Evolutionary conservation across 1,140 invertebrate species (phyloP).

Genomic region (Potamilus streckersoni): DNA sequence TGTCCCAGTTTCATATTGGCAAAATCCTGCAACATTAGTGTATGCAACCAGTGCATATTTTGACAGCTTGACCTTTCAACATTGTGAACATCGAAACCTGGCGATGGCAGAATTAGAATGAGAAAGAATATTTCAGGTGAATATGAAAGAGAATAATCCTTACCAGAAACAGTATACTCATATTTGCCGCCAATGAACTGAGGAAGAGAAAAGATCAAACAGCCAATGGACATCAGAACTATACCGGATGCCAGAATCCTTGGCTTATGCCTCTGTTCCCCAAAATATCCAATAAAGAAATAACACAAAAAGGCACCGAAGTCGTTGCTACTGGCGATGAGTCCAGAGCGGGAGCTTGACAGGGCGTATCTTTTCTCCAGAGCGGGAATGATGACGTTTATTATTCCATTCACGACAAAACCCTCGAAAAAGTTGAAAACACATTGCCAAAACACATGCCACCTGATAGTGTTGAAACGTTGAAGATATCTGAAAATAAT

Average conservation of each 20-base stretch:
- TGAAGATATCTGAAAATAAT: slow-evolving; percentile 34
- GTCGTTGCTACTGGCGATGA: slow-evolving; percentile 84
- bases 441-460: slow-evolving; percentile 45
- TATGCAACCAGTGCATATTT: not conserved
- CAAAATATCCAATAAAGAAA: slow-evolving; percentile 85
- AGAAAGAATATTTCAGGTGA: not conserved
- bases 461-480: slow-evolving; percentile 39
- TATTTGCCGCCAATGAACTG: slow-evolving; percentile 77
- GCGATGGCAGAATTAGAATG: not conserved
- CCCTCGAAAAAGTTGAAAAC: slow-evolving; percentile 69
- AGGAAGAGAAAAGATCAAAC: slow-evolving; percentile 90
- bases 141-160: not conserved
- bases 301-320: slow-evolving; percentile 82
- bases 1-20: not conserved
- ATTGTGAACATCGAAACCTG: not conserved
- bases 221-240: slow-evolving; percentile 80
- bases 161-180: slow-evolving; percentile 38
- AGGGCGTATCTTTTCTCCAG: slow-evolving; percentile 85
- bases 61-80: not conserved
- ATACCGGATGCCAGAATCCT: slow-evolving; percentile 78
- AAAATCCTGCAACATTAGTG: not conserved
- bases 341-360: slow-evolving; percentile 77
- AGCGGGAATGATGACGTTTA: slow-evolving; percentile 87
- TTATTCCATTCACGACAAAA: slow-evolving; percentile 86
- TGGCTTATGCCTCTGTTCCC: slow-evolving; percentile 82